Conservation (phyloP, 2,113 vertebrate genomes). For the Electrona antarctica region DNA sequence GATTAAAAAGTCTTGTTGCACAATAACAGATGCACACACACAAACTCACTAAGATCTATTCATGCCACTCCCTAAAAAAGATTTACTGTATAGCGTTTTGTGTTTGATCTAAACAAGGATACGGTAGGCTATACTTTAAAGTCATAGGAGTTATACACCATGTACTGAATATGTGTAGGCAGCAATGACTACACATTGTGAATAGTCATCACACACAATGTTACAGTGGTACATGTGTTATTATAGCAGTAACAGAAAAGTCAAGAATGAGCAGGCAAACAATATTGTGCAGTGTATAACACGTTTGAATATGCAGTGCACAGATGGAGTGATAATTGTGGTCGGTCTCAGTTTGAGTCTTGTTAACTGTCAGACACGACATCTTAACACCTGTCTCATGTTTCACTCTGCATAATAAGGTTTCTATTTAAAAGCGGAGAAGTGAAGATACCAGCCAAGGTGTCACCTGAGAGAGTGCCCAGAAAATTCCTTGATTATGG, state of each 20-base stretch:
- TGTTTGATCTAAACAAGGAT: constrained; percentile 8
- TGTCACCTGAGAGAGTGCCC: constrained; percentile 65
- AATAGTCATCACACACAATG: too few species aligned
- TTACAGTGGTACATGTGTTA: background rate
- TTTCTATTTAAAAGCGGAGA: constrained; percentile 75
- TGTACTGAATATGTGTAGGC: too few species aligned
- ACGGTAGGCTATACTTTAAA: background rate
- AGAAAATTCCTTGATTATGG: constrained; percentile 65
- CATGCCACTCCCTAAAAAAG: constrained; percentile 31
- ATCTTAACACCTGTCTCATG: constrained; percentile 73
- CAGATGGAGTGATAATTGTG: constrained; percentile 75
- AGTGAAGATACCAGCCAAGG: constrained; percentile 64
- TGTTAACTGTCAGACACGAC: constrained; percentile 65
- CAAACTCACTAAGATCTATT: constrained; percentile 25
- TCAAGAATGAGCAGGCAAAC: constrained; percentile 37
- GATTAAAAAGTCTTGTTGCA: constrained; percentile 15
- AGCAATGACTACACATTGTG: too few species aligned
- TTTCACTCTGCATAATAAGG: constrained; percentile 76
- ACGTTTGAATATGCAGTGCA: constrained; percentile 68
- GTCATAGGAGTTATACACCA: too few species aligned
- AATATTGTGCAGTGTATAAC: constrained; percentile 28
- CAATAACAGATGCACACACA: constrained; percentile 32
- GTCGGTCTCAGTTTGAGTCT: constrained; percentile 61
- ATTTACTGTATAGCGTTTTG: background rate
- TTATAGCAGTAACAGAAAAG: constrained; percentile 23